phyloP scores from a whole-genome alignment of 2,797 vertebrate species.

The Prunella strophiata region DNA sequence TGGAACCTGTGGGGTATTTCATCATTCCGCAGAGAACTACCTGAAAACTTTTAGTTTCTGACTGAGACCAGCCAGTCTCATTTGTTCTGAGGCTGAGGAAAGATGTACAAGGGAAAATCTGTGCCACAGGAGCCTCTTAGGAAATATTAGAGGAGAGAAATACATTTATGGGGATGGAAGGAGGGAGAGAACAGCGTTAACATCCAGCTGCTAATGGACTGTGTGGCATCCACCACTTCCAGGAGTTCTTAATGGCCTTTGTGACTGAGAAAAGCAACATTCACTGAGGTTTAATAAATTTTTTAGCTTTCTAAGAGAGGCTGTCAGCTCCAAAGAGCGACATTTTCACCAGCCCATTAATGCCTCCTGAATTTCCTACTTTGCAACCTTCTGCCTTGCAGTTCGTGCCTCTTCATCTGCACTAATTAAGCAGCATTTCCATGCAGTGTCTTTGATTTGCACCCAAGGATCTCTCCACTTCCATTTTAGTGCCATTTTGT shows the following conservation, averaged over 20 bases:
- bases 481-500: neutral
- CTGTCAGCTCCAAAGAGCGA: neutral
- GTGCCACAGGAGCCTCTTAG: neutral
- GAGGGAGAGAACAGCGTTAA: neutral
- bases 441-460: neutral
- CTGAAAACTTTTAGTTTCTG: neutral
- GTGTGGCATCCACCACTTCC: neutral
- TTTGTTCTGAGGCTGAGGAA: neutral
- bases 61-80: neutral
- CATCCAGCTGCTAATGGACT: neutral
- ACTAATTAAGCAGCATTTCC: neutral
- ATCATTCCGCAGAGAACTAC: neutral
- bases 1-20: neutral
- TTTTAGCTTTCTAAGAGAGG: neutral
- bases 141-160: neutral
- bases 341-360: neutral
- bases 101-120: neutral
- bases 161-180: neutral
- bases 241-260: neutral
- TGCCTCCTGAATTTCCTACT: accelerated
- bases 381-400: neutral
- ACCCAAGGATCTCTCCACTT: neutral
- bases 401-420: neutral
- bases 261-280: neutral
- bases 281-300: neutral